phyloP scores from a whole-genome alignment of 2,113 vertebrate genomes.

The Muntiacus muntjak region DNA sequence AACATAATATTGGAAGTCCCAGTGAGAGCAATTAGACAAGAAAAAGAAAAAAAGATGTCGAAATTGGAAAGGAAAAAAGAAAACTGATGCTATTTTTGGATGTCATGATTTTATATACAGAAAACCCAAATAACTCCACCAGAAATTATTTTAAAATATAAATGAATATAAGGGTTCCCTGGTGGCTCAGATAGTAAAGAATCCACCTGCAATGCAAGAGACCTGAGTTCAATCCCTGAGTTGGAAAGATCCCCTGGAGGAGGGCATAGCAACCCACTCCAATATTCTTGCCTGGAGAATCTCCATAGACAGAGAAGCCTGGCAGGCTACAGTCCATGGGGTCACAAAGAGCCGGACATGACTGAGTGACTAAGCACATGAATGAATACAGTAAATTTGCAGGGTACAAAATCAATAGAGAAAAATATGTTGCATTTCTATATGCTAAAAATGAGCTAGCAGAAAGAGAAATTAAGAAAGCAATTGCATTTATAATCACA shows the following conservation, averaged over 20 bases:
- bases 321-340: not conserved
- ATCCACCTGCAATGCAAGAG: not conserved
- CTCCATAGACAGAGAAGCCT: not conserved
- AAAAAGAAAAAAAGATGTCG: not conserved
- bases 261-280: not conserved
- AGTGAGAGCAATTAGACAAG: not conserved
- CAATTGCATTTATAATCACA: not conserved
- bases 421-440: not conserved
- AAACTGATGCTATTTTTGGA: not conserved
- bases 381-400: not conserved
- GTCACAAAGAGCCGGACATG: no score
- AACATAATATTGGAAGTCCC: not conserved
- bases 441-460: not conserved
- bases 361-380: no score
- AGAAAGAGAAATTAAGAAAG: not conserved
- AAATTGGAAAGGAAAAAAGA: not conserved
- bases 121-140: not conserved
- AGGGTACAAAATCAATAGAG: not conserved
- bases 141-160: not conserved
- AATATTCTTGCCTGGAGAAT: not conserved
- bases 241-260: not conserved
- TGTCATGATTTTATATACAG: not conserved
- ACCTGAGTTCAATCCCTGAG: not conserved
- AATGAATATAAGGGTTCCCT: not conserved
- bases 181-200: not conserved